Base-by-base conservation (phyloP, 2,888 invertebrate genomes). In the Acronicta leporina region DNA sequence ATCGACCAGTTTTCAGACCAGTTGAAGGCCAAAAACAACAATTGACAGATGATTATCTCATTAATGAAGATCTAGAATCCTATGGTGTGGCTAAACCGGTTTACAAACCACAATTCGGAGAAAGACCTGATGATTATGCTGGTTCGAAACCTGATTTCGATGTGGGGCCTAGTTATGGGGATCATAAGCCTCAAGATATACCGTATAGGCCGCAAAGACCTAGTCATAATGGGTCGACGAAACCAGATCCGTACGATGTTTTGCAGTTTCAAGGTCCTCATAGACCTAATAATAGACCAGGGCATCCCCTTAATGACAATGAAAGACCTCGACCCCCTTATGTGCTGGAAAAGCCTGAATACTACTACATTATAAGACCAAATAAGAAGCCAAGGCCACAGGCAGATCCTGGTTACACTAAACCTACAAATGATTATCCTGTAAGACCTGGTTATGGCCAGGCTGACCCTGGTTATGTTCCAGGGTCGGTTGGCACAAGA, bases 1-100 rank as follows among this genome's bases (percentile, higher is more conserved):
- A 94, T 35, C 81, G 90, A 57, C 94, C 94, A 2, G 85, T 92
- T 5, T 88, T 89, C 63, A 77, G 92, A 54, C 94, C 94, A 1
- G 88, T 84, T 3, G 83, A 83, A 3, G 91, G 72, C 2, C 63
- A 91, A 1, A 92, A 88, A 66, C 80, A 84, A 52, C 92, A 92
- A 0, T 62, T 87, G 10, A 62, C 81, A 8, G 90, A 90, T 56
- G 88, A 87, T n/a, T 84, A 83, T 47, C 54, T 82, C 15, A 73
- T 85, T 13, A 79, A 80, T 20, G 85, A 88, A 27, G 81, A 88
- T 16, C 58, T 86, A 14, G 68, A 73, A 35, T 63, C 80, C 6
- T 73, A 82, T 43, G 86, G 76, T 4, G 69, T 72, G 6, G 8
- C 63, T 8, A 77, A 81, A 60, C 88, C 87, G 10, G 73, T 68